phyloP scores from a whole-genome alignment of 2,888 invertebrate species.

The Drosophila acutilabella region DNA sequence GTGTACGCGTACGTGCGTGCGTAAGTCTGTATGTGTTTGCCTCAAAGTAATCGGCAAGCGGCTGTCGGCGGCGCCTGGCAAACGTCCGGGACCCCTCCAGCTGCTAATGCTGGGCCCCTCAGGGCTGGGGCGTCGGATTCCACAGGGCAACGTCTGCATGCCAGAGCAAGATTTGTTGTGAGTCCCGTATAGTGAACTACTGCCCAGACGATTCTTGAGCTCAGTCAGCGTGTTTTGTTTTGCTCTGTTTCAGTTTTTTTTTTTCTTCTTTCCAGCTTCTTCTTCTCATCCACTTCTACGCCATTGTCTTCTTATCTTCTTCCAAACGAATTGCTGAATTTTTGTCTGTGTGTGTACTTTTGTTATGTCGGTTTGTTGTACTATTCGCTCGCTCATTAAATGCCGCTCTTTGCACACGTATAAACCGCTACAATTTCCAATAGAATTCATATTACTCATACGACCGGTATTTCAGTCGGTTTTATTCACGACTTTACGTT shows the following conservation, averaged over 20 bases:
- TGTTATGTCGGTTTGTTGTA: slow-evolving; percentile 34
- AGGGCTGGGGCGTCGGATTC: slow-evolving; percentile 48
- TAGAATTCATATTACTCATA: slow-evolving; percentile 28
- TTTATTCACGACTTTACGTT: slow-evolving; percentile 15
- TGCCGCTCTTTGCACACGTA: neutral
- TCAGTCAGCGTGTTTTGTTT: slow-evolving; percentile 48
- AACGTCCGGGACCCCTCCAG: slow-evolving; percentile 37
- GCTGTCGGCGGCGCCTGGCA: slow-evolving; percentile 50
- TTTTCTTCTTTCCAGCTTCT: neutral
- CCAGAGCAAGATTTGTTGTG: slow-evolving; percentile 42
- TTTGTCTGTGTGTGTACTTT: slow-evolving; percentile 2
- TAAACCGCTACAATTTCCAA: slow-evolving; percentile 12
- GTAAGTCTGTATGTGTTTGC: slow-evolving; percentile 11
- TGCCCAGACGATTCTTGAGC: slow-evolving; percentile 53
- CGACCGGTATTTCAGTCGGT: slow-evolving; percentile 25
- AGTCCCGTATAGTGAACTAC: slow-evolving; percentile 43
- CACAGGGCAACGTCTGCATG: slow-evolving; percentile 59
- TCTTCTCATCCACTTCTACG: neutral
- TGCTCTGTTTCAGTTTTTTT: slow-evolving; percentile 14
- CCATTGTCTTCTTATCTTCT: neutral
- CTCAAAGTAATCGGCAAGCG: slow-evolving; percentile 41
- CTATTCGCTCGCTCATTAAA: slow-evolving; percentile 17
- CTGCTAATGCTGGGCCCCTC: slow-evolving; percentile 17
- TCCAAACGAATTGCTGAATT: slow-evolving; percentile 15
- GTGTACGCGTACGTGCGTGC: slow-evolving; percentile 9